Conservation (phyloP, 1,140 invertebrate species). For the Drosophila tsacasi region DNA sequence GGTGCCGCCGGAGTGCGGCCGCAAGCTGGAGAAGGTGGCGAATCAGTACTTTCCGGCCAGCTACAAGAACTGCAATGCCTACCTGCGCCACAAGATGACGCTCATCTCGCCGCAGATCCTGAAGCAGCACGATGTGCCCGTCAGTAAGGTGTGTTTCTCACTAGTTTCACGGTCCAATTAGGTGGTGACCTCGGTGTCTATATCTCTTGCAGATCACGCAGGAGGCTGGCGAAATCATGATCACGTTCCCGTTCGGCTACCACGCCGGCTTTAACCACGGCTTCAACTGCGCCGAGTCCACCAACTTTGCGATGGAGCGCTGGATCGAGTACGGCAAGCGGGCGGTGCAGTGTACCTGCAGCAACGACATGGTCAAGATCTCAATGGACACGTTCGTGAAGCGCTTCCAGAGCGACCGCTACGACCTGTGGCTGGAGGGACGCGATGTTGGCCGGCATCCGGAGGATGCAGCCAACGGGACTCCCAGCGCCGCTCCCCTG, state of each 20-base stretch:
- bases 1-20: slow-evolving; percentile 97
- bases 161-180: neutral
- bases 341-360: slow-evolving; percentile 93
- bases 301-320: slow-evolving; percentile 98
- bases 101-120: slow-evolving; percentile 97
- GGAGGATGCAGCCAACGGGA: slow-evolving; percentile 90
- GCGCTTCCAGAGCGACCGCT: slow-evolving; percentile 96
- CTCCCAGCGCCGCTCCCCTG: slow-evolving; percentile 57
- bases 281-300: slow-evolving; percentile 99
- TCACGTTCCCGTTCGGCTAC: slow-evolving; percentile 99
- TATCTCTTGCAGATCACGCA: slow-evolving; percentile 91
- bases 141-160: slow-evolving; percentile 89
- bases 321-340: slow-evolving; percentile 99
- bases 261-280: slow-evolving; percentile 99
- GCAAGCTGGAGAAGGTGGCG: slow-evolving; percentile 96
- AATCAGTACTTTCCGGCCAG: slow-evolving; percentile 95
- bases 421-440: slow-evolving; percentile 88
- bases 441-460: slow-evolving; percentile 96
- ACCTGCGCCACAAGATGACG: slow-evolving; percentile 99
- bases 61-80: slow-evolving; percentile 95
- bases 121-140: slow-evolving; percentile 97
- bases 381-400: slow-evolving; percentile 99
- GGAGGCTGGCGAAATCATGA: slow-evolving; percentile 98
- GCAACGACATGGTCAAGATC: slow-evolving; percentile 97
- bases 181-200: neutral